These are phyloP conservation scores for Tympanoctomys barrerae DNA, from an alignment of 2,797 vertebrate genomes.

Conservation along the genomic window DNA sequence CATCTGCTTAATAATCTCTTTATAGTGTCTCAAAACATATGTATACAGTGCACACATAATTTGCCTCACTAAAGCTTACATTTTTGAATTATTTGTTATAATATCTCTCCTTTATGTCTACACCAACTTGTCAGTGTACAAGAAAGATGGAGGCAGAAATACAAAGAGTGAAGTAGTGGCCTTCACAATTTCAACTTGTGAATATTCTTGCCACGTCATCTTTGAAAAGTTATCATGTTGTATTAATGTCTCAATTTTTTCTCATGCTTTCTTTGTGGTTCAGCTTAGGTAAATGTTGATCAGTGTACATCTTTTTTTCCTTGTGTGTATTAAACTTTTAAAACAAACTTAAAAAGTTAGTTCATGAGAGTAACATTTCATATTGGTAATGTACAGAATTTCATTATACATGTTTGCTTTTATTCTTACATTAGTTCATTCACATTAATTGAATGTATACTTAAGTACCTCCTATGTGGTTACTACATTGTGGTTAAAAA, in stretches of 20 bases:
- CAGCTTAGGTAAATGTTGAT: not conserved
- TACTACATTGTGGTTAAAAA: not conserved
- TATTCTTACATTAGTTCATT: not conserved
- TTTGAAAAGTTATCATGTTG: not conserved
- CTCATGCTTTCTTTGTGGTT: not conserved
- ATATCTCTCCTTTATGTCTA: not conserved
- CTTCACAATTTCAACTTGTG: not conserved
- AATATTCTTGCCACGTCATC: not conserved
- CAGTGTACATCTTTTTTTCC: not conserved
- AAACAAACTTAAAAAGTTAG: not conserved
- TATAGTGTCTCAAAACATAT: not conserved
- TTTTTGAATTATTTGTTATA: not conserved
- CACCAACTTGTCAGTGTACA: not conserved
- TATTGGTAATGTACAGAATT: not conserved
- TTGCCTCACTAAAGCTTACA: not conserved
- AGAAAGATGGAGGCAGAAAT: not conserved
- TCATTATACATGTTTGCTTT: not conserved
- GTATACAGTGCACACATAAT: not conserved
- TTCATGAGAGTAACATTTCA: not conserved
- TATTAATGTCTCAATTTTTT: not conserved
- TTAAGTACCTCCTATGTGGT: not conserved
- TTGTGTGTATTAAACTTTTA: not conserved
- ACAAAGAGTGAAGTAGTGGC: not conserved
- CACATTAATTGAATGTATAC: not conserved
- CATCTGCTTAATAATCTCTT: not conserved